Conservation (phyloP, 35 echinoderm and acorn worm species). For the Hemicentrotus pulcherrimus region DNA sequence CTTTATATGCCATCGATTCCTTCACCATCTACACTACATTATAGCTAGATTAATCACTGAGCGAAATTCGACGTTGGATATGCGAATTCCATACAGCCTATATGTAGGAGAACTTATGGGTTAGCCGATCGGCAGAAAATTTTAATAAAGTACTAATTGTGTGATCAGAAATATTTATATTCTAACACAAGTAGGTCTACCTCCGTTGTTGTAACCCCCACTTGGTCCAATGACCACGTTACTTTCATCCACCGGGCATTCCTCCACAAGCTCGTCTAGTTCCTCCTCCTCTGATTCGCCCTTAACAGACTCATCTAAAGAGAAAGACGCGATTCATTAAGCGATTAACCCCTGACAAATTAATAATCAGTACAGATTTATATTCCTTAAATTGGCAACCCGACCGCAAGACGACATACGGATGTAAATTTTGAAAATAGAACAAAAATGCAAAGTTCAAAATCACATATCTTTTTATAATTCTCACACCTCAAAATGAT, state of each 20-base stretch:
- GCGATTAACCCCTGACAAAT: too few relatives aligned
- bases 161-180: not conserved
- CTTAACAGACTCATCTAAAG: not conserved
- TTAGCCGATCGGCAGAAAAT: not conserved
- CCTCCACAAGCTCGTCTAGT: not conserved
- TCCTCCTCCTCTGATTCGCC: not conserved
- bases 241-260: not conserved
- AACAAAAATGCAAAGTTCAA: too few relatives aligned
- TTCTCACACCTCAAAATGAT: too few relatives aligned
- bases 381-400: too few relatives aligned
- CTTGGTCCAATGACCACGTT: slow-evolving; percentile 33
- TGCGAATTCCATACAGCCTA: not conserved
- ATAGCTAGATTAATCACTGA: not conserved
- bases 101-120: not conserved
- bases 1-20: too few relatives aligned
- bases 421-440: too few relatives aligned
- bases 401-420: too few relatives aligned
- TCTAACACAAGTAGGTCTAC: not conserved
- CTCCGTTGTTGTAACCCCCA: slow-evolving; percentile 35
- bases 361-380: too few relatives aligned
- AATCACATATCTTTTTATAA: too few relatives aligned
- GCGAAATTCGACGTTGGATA: not conserved
- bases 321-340: not conserved
- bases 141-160: not conserved
- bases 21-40: not conserved